These are phyloP conservation scores for Polylopha cassiicola DNA, from an alignment of 2,888 invertebrate genomes.

Conservation along the genomic window DNA sequence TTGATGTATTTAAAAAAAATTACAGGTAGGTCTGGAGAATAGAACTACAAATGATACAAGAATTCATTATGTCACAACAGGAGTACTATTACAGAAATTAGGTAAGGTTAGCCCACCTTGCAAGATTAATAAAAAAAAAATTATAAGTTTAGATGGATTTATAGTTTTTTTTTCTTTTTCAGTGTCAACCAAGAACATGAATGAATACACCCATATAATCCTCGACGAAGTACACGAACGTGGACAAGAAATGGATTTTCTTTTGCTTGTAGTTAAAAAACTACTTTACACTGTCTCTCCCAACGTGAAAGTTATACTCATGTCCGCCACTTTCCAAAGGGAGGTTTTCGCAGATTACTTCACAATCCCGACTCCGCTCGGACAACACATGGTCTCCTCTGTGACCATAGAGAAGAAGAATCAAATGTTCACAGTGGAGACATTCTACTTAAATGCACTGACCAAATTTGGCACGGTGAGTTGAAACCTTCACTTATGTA, in stretches of 20 bases:
- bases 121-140: too few species aligned
- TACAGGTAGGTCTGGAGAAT: conserved; percentile 83
- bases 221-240: conserved; percentile 97
- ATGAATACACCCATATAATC: conserved; percentile 91
- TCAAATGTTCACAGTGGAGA: conserved; percentile 74
- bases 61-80: conserved; percentile 92
- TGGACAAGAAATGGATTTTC: conserved; percentile 94
- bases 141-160: too few species aligned
- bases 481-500: too few species aligned
- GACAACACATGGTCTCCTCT: conserved; percentile 49
- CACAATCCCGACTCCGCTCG: conserved; percentile 42
- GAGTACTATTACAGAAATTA: conserved; percentile 88
- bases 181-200: conserved; percentile 82
- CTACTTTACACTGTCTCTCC: conserved; percentile 78
- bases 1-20: conserved; percentile 19
- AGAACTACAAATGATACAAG: conserved; percentile 81
- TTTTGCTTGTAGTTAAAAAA: conserved; percentile 88
- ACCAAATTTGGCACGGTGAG: conserved; percentile 68
- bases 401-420: conserved; percentile 67
- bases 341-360: conserved; percentile 84
- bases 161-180: conserved; percentile 24
- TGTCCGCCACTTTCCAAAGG: conserved; percentile 95
- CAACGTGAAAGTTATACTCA: conserved; percentile 79
- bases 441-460: conserved; percentile 79
- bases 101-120: conserved; percentile 47